Base-by-base conservation (phyloP, 2,113 vertebrate species). In the Prinia subflava region DNA sequence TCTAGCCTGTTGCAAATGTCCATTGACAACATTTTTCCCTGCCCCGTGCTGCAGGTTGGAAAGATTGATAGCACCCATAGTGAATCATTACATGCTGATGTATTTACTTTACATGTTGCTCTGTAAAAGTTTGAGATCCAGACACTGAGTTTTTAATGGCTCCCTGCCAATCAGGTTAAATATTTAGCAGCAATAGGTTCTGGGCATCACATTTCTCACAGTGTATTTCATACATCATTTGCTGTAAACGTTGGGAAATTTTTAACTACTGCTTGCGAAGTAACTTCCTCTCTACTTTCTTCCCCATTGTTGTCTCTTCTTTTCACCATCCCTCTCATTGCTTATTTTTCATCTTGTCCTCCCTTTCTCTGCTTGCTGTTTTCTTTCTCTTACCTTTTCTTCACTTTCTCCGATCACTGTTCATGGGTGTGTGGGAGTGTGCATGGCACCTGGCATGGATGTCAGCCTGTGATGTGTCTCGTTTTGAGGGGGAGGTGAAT, bases 171-270 rank as follows among this genome's bases (percentile, higher is more conserved):
- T 96, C 93, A 89, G 83, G 92, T 96, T 94, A 96, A 96, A 95
- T 89, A 95, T 96, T 97, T 93, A 97, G 49, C 90, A 91, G 90
- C 74, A 82, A 80, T 92, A 93, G 88, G 74, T 91, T 90, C 59
- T 95, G 75, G 67, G 92, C 81, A 95, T 93, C 82, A 41, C 57
- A 42, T 92, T 94, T 84, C 62, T 95, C 92, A 93, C 86, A 94
- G 92, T 56, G 60, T 88, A 81, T 97, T 96, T 91, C 81, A 96
- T 89, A 93, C 93, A 95, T 95, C 88, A 89, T 95, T 96, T 96
- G 84, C 87, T 11, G 8, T 94, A 92, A 92, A 94, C 11, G 5
- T 71, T 94, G 33, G 16, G 65, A 92, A 68, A 89, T 74, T 95
- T 94, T 93, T 76, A 92, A 76, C 71, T 87, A 74, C 69, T 0